phyloP scores from a whole-genome alignment of 2,113 vertebrate species.

The Perca schrenkii region DNA sequence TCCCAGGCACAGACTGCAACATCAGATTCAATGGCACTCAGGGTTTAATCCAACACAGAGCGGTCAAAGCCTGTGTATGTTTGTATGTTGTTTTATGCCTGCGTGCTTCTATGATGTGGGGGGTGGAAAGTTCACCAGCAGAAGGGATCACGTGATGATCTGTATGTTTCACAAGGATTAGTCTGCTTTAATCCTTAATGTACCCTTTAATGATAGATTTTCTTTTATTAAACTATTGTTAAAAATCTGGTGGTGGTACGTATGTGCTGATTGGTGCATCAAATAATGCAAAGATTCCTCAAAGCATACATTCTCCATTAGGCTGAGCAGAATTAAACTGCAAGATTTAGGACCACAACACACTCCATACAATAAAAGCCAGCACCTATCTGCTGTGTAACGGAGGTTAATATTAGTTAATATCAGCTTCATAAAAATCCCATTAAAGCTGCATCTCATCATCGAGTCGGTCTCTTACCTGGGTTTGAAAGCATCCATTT shows the following conservation, averaged over 20 bases:
- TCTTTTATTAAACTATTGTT: slow-evolving; percentile 14
- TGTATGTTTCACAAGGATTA: slow-evolving; percentile 57
- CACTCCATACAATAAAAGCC: not conserved
- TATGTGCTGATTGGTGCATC: not conserved
- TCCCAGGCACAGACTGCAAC: slow-evolving; percentile 20
- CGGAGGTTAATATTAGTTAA: slow-evolving; percentile 12
- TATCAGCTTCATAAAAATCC: slow-evolving; percentile 24
- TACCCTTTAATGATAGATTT: slow-evolving; percentile 11
- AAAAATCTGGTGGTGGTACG: not conserved
- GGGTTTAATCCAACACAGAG: slow-evolving; percentile 55
- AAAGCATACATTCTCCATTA: not conserved
- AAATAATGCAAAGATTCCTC: not conserved
- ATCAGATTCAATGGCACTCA: slow-evolving; percentile 2
- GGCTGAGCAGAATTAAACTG: slow-evolving; percentile 17
- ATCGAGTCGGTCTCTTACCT: slow-evolving; percentile 65
- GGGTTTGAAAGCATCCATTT: slow-evolving; percentile 81
- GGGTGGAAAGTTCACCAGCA: slow-evolving; percentile 23
- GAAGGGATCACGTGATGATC: slow-evolving; percentile 47
- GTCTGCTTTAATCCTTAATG: slow-evolving; percentile 41
- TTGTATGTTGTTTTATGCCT: slow-evolving; percentile 28
- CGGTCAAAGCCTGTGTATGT: not conserved
- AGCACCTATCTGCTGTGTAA: not conserved
- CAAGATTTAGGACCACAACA: not conserved
- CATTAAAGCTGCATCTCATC: slow-evolving; percentile 35
- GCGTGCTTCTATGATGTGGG: slow-evolving; percentile 20